Percentiles rank a stretch among this genome's conserved stretches.
phyloP scores from a whole-genome alignment of 1,140 invertebrate genomes.

The Harlomillsia oculata region DNA sequence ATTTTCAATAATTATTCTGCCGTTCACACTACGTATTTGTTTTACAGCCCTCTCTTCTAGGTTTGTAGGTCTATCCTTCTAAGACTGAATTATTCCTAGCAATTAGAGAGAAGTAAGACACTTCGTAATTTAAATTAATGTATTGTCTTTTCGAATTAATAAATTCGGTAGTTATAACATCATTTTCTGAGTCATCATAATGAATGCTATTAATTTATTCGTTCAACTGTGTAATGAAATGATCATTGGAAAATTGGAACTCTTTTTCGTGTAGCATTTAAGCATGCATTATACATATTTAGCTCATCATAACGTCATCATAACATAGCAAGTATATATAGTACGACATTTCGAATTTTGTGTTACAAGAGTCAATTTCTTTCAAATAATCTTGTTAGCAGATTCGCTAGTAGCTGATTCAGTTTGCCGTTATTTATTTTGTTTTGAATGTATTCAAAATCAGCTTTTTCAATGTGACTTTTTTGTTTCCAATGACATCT shows the following conservation, averaged over 20 bases:
- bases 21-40: too few relatives aligned
- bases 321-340: background rate
- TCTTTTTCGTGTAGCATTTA: background rate
- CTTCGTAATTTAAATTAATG: background rate
- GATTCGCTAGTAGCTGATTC: background rate
- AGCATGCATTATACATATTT: too few relatives aligned
- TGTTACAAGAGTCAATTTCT: constrained; percentile 36
- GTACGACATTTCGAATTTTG: background rate
- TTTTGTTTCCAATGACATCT: constrained; percentile 27
- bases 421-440: constrained; percentile 19
- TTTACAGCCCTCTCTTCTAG: too few relatives aligned
- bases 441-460: constrained; percentile 21
- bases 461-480: constrained; percentile 21
- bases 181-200: background rate
- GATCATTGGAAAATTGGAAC: background rate
- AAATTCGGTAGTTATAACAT: background rate
- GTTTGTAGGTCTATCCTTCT: too few relatives aligned
- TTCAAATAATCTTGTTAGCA: constrained; percentile 16
- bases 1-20: too few relatives aligned
- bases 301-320: constrained; percentile 36
- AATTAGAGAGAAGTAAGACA: too few relatives aligned
- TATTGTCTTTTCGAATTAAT: background rate
- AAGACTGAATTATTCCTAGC: too few relatives aligned
- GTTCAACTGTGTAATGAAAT: too few relatives aligned
- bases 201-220: background rate